These are phyloP conservation scores for Tragulus kanchil DNA, from an alignment of 2,113 vertebrate species.

Conservation along the genomic window DNA sequence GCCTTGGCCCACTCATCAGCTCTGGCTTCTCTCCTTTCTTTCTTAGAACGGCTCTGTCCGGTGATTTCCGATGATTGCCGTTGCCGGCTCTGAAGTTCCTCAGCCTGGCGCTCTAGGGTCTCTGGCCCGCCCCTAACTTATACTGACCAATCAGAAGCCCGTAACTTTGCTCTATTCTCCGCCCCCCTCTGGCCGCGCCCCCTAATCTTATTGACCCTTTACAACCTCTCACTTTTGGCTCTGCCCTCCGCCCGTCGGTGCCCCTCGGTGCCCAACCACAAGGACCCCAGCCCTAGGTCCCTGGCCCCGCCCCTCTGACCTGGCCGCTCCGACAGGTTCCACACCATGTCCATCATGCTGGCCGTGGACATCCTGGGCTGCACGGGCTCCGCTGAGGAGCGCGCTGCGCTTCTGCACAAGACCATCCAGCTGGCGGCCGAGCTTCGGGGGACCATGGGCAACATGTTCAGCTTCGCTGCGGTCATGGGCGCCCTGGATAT, in stretches of 20 bases:
- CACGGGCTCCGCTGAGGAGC: slow-evolving; percentile 95
- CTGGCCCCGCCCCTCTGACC: not conserved
- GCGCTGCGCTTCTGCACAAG: slow-evolving; percentile 96
- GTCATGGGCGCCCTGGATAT: slow-evolving; percentile 98
- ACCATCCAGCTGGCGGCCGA: slow-evolving; percentile 98
- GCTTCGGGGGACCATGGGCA: slow-evolving; percentile 97
- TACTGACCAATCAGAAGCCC: slow-evolving; percentile 1
- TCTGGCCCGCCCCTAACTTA: not conserved
- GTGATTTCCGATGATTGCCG: not conserved
- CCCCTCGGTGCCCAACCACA: not conserved
- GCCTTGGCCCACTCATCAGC: not conserved
- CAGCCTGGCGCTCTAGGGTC: not conserved
- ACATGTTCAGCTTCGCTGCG: slow-evolving; percentile 98
- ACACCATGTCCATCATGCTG: slow-evolving; percentile 99
- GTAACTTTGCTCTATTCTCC: not conserved
- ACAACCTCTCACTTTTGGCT: not conserved
- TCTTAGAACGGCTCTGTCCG: not conserved
- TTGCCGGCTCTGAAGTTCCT: no score
- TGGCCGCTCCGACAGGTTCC: slow-evolving; percentile 88
- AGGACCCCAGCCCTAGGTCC: fast-evolving
- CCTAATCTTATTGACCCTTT: not conserved
- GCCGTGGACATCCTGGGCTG: slow-evolving; percentile 98
- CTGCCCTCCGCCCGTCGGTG: not conserved
- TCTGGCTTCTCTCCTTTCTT: not conserved
- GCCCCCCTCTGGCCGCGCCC: not conserved